Conservation (phyloP, 1,140 invertebrate species). For the Bradysia coprophila region DNA sequence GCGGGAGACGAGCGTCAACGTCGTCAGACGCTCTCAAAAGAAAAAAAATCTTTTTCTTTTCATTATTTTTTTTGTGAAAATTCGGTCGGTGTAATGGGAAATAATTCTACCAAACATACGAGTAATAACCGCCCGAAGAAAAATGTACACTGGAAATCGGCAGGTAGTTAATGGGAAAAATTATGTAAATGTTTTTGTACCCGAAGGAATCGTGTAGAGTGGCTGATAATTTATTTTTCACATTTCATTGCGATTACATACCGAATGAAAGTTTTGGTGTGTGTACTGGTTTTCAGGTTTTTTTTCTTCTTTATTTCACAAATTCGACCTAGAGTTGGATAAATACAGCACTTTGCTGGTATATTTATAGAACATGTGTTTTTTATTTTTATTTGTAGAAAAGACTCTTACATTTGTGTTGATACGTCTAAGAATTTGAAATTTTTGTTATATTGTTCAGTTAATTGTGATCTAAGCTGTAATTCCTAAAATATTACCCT, state of each 20-base stretch:
- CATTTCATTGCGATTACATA: no score
- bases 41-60: not conserved
- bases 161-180: slow-evolving; percentile 36
- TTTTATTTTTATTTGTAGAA: slow-evolving; percentile 18
- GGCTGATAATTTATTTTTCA: no score
- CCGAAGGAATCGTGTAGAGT: no score
- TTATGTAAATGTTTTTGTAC: no score
- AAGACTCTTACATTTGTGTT: slow-evolving; percentile 18
- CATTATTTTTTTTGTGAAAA: not conserved
- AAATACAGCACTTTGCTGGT: slow-evolving; percentile 8
- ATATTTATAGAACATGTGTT: slow-evolving; percentile 15
- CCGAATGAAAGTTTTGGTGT: no score
- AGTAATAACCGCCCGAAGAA: slow-evolving; percentile 27
- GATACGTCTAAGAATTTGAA: no score
- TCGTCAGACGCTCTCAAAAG: not conserved
- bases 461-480: no score
- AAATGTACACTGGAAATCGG: slow-evolving; percentile 48
- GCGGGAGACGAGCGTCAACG: not conserved
- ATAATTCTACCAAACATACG: not conserved
- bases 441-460: no score
- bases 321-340: no score
- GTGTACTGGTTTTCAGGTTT: no score
- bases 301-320: no score
- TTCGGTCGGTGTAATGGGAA: not conserved
- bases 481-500: no score